Percentiles rank a stretch among this genome's conserved stretches.
These are phyloP conservation scores for Peromyscus leucopus DNA, from an alignment of 2,113 vertebrate genomes.

Conservation along the genomic window DNA sequence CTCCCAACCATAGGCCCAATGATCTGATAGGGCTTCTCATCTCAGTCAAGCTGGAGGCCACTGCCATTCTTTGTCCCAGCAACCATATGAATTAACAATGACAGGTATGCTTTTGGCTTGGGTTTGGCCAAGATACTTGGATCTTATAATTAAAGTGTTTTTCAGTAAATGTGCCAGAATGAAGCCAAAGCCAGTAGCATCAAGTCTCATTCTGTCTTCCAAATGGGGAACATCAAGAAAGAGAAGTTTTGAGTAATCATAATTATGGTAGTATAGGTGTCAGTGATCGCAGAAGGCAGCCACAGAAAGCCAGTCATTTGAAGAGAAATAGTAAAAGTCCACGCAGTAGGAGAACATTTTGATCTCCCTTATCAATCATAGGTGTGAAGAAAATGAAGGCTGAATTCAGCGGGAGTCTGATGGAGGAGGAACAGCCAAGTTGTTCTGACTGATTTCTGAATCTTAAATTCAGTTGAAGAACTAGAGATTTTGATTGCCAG, in stretches of 20 bases:
- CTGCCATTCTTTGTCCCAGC: neutral
- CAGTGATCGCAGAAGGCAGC: constrained; percentile 29
- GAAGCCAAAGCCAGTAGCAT: neutral
- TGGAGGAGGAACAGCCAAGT: constrained; percentile 14
- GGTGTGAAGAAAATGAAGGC: neutral
- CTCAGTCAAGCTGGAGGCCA: neutral
- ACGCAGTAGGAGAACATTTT: constrained; percentile 34
- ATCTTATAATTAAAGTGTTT: constrained; percentile 34
- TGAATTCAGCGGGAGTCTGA: constrained; percentile 52
- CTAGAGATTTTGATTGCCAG: neutral
- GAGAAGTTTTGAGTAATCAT: constrained; percentile 49
- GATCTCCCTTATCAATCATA: constrained; percentile 34
- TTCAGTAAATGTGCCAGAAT: constrained; percentile 10
- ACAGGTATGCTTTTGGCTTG: neutral
- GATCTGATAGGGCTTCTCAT: neutral
- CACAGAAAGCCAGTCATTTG: constrained; percentile 59
- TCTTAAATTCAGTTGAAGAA: constrained; percentile 44
- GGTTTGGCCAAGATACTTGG: constrained; percentile 2
- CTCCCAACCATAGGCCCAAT: neutral
- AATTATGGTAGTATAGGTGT: constrained; percentile 26
- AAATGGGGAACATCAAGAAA: constrained; percentile 44
- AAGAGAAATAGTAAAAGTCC: constrained; percentile 37
- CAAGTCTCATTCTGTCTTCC: neutral
- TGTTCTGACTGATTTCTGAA: constrained; percentile 35
- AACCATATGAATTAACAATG: neutral